A percentile compares a stretch with the other conserved stretches of the same genome.
Evolutionary conservation across 2,888 invertebrate species (phyloP).

Genomic region (Caenorhabditis japonica): DNA sequence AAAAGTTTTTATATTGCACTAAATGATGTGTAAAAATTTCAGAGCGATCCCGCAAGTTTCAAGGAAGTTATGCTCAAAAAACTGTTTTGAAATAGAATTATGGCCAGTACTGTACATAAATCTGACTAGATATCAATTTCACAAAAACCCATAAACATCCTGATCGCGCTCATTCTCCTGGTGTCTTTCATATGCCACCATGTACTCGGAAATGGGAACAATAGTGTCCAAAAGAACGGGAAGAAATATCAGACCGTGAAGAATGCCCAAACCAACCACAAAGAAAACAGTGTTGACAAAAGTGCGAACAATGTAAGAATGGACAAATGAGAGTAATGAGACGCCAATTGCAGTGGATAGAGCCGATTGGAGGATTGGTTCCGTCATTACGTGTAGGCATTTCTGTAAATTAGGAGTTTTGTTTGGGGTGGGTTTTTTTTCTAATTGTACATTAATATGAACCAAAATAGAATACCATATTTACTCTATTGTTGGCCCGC

Average conservation of each 20-base stretch:
- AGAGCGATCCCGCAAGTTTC: no score
- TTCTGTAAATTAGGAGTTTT: slow-evolving; percentile 65
- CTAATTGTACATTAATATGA: no score
- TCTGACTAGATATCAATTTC: not conserved
- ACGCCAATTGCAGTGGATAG: slow-evolving; percentile 72
- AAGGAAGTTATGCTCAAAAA: no score
- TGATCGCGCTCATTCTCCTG: slow-evolving; percentile 19
- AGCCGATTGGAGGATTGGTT: slow-evolving; percentile 74
- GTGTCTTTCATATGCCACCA: slow-evolving; percentile 55
- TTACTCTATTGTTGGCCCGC: no score
- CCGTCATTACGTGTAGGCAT: slow-evolving; percentile 69
- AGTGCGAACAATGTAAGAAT: slow-evolving; percentile 74
- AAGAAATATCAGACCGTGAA: slow-evolving; percentile 72
- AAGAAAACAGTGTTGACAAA: slow-evolving; percentile 75
- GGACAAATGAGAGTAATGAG: slow-evolving; percentile 67
- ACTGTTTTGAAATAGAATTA: no score
- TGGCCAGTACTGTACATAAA: no score
- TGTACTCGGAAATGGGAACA: slow-evolving; percentile 55
- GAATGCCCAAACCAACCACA: slow-evolving; percentile 71
- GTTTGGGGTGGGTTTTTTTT: no score
- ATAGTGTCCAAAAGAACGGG: slow-evolving; percentile 72
- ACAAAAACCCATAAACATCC: slow-evolving; percentile 32
- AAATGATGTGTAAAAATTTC: no score
- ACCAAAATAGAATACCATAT: no score
- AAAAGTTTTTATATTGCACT: no score